phyloP scores from a whole-genome alignment of 1,140 invertebrate genomes.

The Ceratina japonica region DNA sequence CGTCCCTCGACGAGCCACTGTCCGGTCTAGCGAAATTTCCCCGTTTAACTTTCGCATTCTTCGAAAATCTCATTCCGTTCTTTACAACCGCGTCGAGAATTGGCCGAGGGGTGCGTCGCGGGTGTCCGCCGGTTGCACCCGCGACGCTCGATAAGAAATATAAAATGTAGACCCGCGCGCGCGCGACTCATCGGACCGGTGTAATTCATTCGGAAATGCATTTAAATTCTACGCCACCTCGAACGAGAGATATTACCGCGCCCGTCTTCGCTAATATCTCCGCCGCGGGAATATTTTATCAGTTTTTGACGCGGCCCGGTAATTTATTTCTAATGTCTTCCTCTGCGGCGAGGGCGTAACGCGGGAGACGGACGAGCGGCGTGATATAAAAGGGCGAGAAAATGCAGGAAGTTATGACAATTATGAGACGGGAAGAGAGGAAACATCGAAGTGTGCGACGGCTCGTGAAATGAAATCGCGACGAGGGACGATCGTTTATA shows the following conservation, averaged over 20 bases:
- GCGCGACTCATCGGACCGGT: not conserved
- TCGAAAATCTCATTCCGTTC: constrained; percentile 20
- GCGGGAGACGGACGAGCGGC: constrained; percentile 28
- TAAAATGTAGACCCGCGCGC: not conserved
- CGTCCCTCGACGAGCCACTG: not conserved
- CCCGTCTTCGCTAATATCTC: constrained; percentile 29
- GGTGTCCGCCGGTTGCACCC: not conserved
- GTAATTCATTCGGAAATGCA: constrained; percentile 10
- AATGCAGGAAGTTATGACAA: constrained; percentile 69
- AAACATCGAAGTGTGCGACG: constrained; percentile 60
- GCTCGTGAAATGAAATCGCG: constrained; percentile 69
- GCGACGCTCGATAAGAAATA: not conserved
- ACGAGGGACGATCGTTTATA: constrained; percentile 66
- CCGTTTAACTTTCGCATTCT: constrained; percentile 30
- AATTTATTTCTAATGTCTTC: constrained; percentile 59
- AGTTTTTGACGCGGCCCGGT: constrained; percentile 42
- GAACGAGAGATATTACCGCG: constrained; percentile 40
- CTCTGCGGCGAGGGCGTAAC: constrained; percentile 1
- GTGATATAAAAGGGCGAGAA: constrained; percentile 55
- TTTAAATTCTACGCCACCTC: constrained; percentile 13
- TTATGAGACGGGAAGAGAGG: constrained; percentile 55
- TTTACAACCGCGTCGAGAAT: not conserved
- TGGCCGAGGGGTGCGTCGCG: not conserved
- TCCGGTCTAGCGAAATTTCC: constrained; percentile 8
- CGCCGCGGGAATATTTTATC: constrained; percentile 54